Base-by-base conservation (phyloP, 2,113 vertebrate genomes). In the Gavia stellata region DNA sequence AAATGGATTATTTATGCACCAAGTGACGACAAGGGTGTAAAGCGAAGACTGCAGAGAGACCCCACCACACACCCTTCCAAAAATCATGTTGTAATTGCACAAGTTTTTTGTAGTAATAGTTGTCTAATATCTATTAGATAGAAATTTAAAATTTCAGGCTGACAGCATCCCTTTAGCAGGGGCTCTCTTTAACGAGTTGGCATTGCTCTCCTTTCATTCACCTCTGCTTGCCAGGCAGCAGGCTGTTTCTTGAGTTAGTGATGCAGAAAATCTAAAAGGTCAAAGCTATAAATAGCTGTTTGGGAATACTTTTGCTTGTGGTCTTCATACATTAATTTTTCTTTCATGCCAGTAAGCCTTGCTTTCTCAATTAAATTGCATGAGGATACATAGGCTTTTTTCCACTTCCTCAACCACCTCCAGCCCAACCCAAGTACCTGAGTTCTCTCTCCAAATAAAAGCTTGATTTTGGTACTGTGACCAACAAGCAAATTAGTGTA, bases 181-280 rank as follows among this genome's bases (percentile, higher is more conserved):
- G 40, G 34, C 31, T 82, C 12, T 90, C 34, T 89, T 47, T 90
- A 65, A 63, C 49, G 95, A 86, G 67, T 66, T 94, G 90, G 82
- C 90, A 81, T 67, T 82, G 55, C 66, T 80, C 85, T 94, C 67
- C 73, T 96, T 90, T 88, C 74, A 70, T 93, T 95, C 94, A 96
- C 94, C 94, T 96, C 93, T 92, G 53, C 88, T 94, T 95, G 92
- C 96, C 94, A 94, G 74, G 67, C 84, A 96, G 93, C 85, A 81
- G 75, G 52, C 92, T 95, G 87, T 86, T 94, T 93, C 96, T 95
- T 91, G 85, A 92, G 81, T 88, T 94, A 86, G 62, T 70, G 96
- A 93, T 96, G 96, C 88, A 95, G 90, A 95, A 97, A 96, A 96
- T 94, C 58, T 90, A 28, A 94, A 97, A 97, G 96, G 94, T 97